Percentiles rank a stretch among this genome's conserved stretches.
phyloP scores from a whole-genome alignment of 2,888 invertebrate species.

The Mesorhabditis sp. region DNA sequence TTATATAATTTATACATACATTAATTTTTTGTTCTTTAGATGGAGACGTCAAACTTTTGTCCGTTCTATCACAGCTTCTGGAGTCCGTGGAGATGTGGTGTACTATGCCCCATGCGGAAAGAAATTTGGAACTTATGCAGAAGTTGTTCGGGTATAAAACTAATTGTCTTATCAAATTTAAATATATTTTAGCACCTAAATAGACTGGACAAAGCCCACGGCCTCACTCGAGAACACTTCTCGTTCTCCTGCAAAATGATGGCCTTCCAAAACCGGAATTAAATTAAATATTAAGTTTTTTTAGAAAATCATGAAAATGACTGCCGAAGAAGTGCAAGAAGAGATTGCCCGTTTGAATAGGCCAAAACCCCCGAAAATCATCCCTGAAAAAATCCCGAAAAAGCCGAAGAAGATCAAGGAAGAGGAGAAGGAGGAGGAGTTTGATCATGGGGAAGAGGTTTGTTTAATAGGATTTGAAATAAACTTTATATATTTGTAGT shows the following conservation, averaged over 20 bases:
- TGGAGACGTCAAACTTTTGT: constrained; percentile 50
- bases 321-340: constrained; percentile 78
- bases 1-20: too few species aligned
- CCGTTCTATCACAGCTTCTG: constrained; percentile 63
- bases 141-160: constrained; percentile 64
- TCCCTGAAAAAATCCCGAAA: neutral
- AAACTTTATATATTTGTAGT: neutral
- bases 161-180: constrained; percentile 16
- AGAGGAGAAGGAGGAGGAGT: constrained; percentile 11
- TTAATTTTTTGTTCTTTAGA: constrained; percentile 9
- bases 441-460: constrained; percentile 8
- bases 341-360: constrained; percentile 62
- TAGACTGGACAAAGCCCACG: constrained; percentile 60
- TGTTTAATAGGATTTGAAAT: neutral
- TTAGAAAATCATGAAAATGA: constrained; percentile 66
- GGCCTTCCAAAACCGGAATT: too few species aligned
- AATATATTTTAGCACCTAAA: constrained; percentile 71
- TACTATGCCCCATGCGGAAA: constrained; percentile 74
- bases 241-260: constrained; percentile 83
- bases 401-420: constrained; percentile 8
- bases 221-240: constrained; percentile 80
- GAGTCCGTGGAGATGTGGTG: constrained; percentile 86
- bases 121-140: constrained; percentile 67
- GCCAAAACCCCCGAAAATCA: constrained; percentile 12
- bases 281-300: too few species aligned